phyloP scores from a whole-genome alignment of 2,888 invertebrate species.

The Mactromeris polynyma region DNA sequence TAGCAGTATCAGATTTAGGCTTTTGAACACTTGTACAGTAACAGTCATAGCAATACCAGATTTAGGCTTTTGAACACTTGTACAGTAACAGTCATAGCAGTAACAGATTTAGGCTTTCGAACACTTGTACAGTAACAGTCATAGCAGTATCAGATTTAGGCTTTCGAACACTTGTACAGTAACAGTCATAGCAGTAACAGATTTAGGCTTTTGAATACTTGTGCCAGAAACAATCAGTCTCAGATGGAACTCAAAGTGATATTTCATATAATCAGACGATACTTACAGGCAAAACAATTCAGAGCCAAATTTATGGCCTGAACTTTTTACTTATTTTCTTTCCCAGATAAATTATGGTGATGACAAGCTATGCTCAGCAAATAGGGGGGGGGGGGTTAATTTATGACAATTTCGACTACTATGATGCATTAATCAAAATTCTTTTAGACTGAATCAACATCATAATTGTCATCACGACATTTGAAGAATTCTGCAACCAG shows the following conservation, averaged over 20 bases:
- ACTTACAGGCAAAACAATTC: neutral
- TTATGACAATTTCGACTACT: neutral
- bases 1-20: no score
- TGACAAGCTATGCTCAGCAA: neutral
- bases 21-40: no score
- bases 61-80: no score
- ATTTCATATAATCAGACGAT: neutral
- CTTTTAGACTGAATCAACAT: constrained; percentile 4
- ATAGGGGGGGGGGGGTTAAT: neutral
- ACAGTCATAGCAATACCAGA: no score
- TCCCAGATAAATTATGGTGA: neutral
- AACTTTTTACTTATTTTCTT: neutral
- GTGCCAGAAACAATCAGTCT: neutral
- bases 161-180: neutral
- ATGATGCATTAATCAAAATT: neutral
- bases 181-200: neutral
- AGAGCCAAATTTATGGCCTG: neutral
- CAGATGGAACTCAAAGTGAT: neutral
- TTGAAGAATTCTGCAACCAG: neutral
- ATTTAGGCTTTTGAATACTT: neutral
- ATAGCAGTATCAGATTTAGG: neutral
- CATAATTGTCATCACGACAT: neutral
- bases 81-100: no score
- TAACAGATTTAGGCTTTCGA: no score
- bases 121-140: no score